Conservation (phyloP, 2,888 invertebrate genomes). For the Caenorhabditis macrosperma region DNA sequence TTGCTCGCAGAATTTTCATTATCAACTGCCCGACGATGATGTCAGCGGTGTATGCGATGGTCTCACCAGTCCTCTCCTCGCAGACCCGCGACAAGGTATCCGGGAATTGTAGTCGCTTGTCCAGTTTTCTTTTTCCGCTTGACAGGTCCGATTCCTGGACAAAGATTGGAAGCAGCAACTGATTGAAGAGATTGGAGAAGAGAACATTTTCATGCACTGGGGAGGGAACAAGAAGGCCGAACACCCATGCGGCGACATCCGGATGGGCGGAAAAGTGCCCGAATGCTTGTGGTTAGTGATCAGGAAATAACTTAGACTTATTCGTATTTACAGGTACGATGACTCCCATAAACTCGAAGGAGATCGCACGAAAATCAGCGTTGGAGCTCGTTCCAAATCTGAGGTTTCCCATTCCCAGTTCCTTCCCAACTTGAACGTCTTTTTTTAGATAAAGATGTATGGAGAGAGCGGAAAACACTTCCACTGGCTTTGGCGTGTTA, state of each 20-base stretch:
- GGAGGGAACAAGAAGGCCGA: conserved; percentile 63
- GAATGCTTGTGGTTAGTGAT: conserved; percentile 57
- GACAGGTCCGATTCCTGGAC: conserved; percentile 63
- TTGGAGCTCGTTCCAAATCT: conserved; percentile 68
- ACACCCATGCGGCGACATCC: conserved; percentile 65
- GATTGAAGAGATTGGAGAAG: conserved; percentile 63
- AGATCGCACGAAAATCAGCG: conserved; percentile 66
- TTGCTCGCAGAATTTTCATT: conserved; percentile 65
- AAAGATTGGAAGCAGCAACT: conserved; percentile 66
- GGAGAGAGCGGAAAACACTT: conserved; percentile 63
- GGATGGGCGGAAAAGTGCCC: conserved; percentile 74
- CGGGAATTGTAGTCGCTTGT: conserved; percentile 6
- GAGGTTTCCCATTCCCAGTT: conserved; percentile 49
- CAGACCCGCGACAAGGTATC: conserved; percentile 66
- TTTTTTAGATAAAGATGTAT: conserved; percentile 51
- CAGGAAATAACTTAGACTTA: neutral
- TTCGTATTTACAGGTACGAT: conserved; percentile 49
- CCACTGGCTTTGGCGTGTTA: conserved; percentile 66
- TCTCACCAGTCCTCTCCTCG: conserved; percentile 68
- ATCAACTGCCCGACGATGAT: conserved; percentile 68
- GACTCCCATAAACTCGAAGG: conserved; percentile 65
- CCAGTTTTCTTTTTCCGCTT: conserved; percentile 11
- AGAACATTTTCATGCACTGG: conserved; percentile 69
- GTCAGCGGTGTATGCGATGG: conserved; percentile 65
- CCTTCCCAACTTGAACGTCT: neutral